Conservation (phyloP, 2,797 vertebrate genomes). For the Anniella stebbinsi region DNA sequence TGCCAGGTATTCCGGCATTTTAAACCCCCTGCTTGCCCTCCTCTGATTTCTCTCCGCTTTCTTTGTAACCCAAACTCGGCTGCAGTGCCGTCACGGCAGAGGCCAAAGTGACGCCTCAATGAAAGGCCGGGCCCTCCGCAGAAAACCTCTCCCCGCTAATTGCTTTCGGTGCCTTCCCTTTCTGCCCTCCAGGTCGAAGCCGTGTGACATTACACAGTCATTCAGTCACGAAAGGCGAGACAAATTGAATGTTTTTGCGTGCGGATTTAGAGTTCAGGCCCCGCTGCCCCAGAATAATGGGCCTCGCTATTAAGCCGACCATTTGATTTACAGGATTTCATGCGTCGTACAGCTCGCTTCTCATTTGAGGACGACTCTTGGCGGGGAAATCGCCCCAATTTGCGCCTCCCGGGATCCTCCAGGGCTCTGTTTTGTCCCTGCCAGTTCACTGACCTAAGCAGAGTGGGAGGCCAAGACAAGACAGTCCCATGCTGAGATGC, state of each 20-base stretch:
- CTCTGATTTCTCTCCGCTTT: not conserved
- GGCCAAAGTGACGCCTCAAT: no score
- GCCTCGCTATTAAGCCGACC: slow-evolving; percentile 64
- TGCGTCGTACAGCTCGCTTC: not conserved
- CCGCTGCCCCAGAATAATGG: slow-evolving; percentile 80
- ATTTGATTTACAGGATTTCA: slow-evolving; percentile 72
- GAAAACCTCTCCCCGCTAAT: slow-evolving; percentile 12
- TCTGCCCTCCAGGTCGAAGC: not conserved
- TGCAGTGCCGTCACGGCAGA: not conserved
- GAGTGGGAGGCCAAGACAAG: slow-evolving; percentile 33
- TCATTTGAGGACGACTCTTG: accelerated
- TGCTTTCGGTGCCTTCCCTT: slow-evolving; percentile 41
- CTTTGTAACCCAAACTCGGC: not conserved
- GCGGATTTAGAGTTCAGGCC: slow-evolving; percentile 75
- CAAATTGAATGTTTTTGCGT: slow-evolving; percentile 75
- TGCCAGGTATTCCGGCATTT: not conserved
- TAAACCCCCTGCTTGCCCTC: not conserved
- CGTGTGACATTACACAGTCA: slow-evolving; percentile 72
- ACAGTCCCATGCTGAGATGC: slow-evolving; percentile 44
- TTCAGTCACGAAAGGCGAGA: slow-evolving; percentile 77
- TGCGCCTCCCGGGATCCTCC: slow-evolving; percentile 61
- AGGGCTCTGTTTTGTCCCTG: not conserved
- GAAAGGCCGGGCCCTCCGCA: not conserved
- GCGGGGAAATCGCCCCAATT: slow-evolving; percentile 62
- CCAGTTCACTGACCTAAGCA: slow-evolving; percentile 37